Conservation (phyloP, 2,113 vertebrate species). For the Terrapene triunguis region DNA sequence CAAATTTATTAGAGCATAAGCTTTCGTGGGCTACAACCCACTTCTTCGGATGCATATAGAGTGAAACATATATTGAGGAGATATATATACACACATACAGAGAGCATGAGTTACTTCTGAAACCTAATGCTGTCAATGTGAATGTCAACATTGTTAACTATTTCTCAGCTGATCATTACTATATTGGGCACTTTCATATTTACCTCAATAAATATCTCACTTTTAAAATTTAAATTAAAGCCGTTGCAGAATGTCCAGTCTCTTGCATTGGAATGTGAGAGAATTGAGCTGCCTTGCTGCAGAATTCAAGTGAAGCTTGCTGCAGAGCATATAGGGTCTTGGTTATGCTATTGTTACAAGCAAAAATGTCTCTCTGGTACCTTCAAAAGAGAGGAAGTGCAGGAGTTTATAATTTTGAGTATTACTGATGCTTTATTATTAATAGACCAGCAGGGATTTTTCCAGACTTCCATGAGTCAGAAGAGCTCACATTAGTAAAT, state of each 20-base stretch:
- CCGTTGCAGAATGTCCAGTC: conserved; percentile 30
- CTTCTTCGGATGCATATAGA: too few species aligned
- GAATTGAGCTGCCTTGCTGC: conserved; percentile 44
- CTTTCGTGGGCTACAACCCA: too few species aligned
- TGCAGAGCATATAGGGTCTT: conserved; percentile 43
- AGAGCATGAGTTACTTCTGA: neutral
- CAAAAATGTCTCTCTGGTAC: conserved; percentile 43
- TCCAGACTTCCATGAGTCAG: conserved; percentile 69
- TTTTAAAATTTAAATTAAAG: conserved; percentile 19
- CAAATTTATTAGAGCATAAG: too few species aligned
- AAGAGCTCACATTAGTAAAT: conserved; percentile 68
- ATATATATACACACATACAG: too few species aligned
- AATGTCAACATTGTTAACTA: neutral
- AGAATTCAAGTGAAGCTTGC: conserved; percentile 47
- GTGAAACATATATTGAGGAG: too few species aligned
- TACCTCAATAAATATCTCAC: conserved; percentile 46
- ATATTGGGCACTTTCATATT: neutral
- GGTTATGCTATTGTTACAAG: conserved; percentile 68
- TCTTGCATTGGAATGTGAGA: conserved; percentile 30
- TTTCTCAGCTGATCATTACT: neutral
- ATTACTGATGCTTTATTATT: conserved; percentile 75
- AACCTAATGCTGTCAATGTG: neutral
- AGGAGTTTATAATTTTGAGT: conserved; percentile 70
- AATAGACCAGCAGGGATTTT: conserved; percentile 69
- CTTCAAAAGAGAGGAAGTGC: conserved; percentile 58